A percentile compares a stretch with the other conserved stretches of the same genome.
Evolutionary conservation across 2,797 vertebrate species (phyloP).

Genomic region (Periparus ater): DNA sequence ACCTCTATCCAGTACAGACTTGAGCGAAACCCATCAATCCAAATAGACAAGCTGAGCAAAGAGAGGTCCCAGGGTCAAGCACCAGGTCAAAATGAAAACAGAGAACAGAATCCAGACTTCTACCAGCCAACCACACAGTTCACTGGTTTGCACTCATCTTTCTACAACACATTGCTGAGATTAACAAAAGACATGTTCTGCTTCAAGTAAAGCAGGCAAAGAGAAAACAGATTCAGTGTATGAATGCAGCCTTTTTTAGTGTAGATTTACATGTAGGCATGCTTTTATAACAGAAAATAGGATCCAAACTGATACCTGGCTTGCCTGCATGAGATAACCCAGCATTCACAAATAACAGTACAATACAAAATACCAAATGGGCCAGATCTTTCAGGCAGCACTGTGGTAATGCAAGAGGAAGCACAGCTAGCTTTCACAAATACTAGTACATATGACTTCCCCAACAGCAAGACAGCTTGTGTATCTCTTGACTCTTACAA

Average conservation of each 20-base stretch:
- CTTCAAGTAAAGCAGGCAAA: neutral
- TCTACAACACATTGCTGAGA: neutral
- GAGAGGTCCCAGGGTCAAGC: neutral
- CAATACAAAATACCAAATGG: neutral
- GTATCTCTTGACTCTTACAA: neutral
- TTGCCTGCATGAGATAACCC: neutral
- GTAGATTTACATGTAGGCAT: neutral
- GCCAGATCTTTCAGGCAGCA: neutral
- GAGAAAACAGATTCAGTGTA: neutral
- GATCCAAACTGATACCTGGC: neutral
- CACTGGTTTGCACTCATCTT: neutral
- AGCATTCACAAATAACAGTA: neutral
- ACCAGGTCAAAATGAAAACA: neutral
- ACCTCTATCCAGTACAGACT: neutral
- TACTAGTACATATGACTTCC: neutral
- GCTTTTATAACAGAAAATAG: neutral
- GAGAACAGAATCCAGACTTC: neutral
- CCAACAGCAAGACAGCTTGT: neutral
- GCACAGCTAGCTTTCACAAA: neutral
- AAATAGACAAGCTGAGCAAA: slow-evolving; percentile 7
- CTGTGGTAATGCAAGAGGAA: neutral
- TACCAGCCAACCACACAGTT: neutral
- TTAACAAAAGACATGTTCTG: neutral
- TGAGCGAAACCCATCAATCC: neutral
- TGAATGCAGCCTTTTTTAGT: neutral